These are phyloP conservation scores for Metridium senile DNA, from an alignment of 92 coral and sea anemone species.

Conservation along the genomic window DNA sequence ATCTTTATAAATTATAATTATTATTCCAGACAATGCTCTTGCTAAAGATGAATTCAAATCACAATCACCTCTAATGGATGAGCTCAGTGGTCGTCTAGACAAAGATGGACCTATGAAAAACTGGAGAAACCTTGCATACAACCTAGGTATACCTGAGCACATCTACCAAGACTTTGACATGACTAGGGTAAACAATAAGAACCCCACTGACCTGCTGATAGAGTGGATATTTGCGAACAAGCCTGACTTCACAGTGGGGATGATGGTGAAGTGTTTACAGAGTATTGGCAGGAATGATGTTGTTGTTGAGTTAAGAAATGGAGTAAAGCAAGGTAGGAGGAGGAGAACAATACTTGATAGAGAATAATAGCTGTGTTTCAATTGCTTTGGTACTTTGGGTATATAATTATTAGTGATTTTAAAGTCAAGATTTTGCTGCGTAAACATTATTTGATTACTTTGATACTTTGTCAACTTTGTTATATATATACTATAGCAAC, in stretches of 20 bases:
- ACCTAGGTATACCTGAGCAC: conserved; percentile 24
- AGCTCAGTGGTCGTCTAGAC: conserved; percentile 42
- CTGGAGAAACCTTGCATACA: conserved; percentile 58
- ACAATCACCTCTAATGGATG: conserved; percentile 32
- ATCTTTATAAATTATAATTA: no score
- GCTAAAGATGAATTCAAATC: conserved; percentile 30
- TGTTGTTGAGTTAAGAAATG: conserved; percentile 23
- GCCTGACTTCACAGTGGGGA: conserved; percentile 28
- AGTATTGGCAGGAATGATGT: conserved; percentile 54
- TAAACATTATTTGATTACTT: no score
- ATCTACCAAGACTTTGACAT: conserved; percentile 42
- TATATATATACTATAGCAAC: no score
- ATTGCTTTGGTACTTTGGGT: no score
- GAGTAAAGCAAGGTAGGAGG: background rate
- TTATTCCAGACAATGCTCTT: background rate
- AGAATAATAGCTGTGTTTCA: no score
- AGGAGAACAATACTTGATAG: no score
- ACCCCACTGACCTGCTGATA: conserved; percentile 46
- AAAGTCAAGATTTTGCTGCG: no score
- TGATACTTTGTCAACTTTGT: no score
- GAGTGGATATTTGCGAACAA: conserved; percentile 33
- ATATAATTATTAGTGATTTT: no score
- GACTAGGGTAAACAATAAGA: conserved; percentile 9
- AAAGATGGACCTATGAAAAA: conserved; percentile 36
- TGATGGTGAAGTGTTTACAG: conserved; percentile 28